These are phyloP conservation scores for Amaurobius ferox DNA, from an alignment of 2,888 invertebrate genomes.

Conservation along the genomic window DNA sequence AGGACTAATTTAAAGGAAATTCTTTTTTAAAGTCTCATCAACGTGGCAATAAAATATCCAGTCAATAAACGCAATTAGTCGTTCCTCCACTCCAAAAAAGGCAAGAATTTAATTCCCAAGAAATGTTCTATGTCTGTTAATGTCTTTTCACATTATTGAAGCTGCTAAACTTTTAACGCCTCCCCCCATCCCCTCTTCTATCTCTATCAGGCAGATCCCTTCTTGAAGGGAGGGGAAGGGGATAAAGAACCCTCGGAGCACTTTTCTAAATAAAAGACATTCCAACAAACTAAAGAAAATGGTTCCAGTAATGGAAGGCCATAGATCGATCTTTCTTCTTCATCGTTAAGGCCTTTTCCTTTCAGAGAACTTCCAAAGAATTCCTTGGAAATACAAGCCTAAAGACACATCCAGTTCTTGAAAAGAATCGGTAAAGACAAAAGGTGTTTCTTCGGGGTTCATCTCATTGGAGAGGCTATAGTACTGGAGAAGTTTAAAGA, in stretches of 20 bases:
- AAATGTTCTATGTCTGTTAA: slow-evolving; percentile 33
- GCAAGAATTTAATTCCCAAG: slow-evolving; percentile 17
- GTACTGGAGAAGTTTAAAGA: not conserved
- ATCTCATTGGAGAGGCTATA: not conserved
- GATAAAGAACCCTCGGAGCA: not conserved
- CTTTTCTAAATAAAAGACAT: slow-evolving; percentile 25
- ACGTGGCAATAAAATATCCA: not conserved
- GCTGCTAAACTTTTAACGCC: slow-evolving; percentile 41
- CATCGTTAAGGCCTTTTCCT: slow-evolving; percentile 36
- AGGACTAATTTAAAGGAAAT: not conserved
- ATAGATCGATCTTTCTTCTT: slow-evolving; percentile 51
- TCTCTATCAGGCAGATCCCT: slow-evolving; percentile 43
- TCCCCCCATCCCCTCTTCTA: not conserved
- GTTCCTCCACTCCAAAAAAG: not conserved
- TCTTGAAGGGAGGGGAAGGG: not conserved
- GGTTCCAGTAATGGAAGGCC: slow-evolving; percentile 23
- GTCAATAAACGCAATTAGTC: not conserved
- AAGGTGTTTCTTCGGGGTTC: slow-evolving; percentile 13
- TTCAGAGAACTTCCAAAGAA: slow-evolving; percentile 27
- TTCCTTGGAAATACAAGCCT: not conserved
- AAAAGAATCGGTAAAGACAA: slow-evolving; percentile 24
- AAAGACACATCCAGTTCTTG: not conserved
- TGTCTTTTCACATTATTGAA: slow-evolving; percentile 45
- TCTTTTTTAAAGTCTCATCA: not conserved
- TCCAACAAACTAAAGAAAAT: slow-evolving; percentile 13